Percentiles rank a stretch among this genome's conserved stretches.
Conservation (phyloP, 2,888 invertebrate genomes). For the Timema cristinae region DNA sequence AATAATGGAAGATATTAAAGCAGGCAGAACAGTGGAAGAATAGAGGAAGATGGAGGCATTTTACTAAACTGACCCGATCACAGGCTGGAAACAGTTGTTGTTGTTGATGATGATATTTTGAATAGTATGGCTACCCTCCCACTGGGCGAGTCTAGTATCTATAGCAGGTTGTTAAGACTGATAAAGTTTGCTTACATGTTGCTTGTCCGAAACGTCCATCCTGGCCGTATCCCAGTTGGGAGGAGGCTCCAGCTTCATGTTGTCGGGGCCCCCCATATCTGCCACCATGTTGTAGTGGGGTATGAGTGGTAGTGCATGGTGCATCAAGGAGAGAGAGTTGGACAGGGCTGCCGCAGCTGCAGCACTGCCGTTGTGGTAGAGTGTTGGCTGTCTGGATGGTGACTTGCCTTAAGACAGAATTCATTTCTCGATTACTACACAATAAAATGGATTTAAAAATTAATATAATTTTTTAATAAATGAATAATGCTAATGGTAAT, state of each 20-base stretch:
- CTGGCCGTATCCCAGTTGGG: constrained; percentile 31
- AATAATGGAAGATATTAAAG: too few relatives aligned
- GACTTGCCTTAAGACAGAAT: not conserved
- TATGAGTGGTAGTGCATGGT: constrained; percentile 27
- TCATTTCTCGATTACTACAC: not conserved
- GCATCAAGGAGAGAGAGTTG: constrained; percentile 26
- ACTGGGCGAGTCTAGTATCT: too few relatives aligned
- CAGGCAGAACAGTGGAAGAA: too few relatives aligned
- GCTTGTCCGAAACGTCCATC: constrained; percentile 31
- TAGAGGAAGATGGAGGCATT: too few relatives aligned
- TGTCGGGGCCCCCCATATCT: constrained; percentile 30
- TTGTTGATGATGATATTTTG: too few relatives aligned
- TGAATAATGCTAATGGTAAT: too few relatives aligned
- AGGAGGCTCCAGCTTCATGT: constrained; percentile 31
- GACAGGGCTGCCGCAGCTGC: constrained; percentile 22
- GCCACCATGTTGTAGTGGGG: constrained; percentile 28
- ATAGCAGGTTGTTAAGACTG: too few relatives aligned
- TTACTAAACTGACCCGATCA: too few relatives aligned
- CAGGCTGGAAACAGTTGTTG: too few relatives aligned
- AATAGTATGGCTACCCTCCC: too few relatives aligned
- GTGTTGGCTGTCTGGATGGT: constrained; percentile 43
- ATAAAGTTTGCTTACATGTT: constrained; percentile 27
- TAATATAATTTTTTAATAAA: too few relatives aligned
- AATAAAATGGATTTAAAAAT: not conserved
- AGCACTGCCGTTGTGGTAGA: constrained; percentile 42